Conservation (phyloP, 2,113 vertebrate species). For the Myocastor coypus region DNA sequence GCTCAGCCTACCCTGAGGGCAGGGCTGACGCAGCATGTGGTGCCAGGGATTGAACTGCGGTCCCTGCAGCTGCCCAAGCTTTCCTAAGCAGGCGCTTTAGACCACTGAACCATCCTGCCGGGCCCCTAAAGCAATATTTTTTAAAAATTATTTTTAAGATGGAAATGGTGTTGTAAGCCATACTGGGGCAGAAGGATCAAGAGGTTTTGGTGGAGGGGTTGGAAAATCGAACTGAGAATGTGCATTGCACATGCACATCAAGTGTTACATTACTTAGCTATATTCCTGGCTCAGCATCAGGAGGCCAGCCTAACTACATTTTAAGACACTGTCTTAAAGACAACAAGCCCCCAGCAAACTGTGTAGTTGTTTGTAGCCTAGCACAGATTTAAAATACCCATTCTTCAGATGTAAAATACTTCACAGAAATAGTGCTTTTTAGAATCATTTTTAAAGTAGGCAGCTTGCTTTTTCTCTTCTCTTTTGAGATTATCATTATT, state of each 20-base stretch:
- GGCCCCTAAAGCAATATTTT: not conserved
- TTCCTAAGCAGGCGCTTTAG: too few species aligned
- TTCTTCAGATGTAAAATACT: not conserved
- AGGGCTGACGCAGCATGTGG: too few species aligned
- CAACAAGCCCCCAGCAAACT: not conserved
- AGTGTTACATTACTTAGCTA: too few species aligned
- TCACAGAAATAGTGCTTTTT: conserved; percentile 16
- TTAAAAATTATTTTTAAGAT: conserved; percentile 6
- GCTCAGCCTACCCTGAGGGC: too few species aligned
- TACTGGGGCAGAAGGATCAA: not conserved
- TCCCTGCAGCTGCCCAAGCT: too few species aligned
- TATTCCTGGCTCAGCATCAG: not conserved
- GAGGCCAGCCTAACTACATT: not conserved
- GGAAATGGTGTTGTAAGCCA: not conserved
- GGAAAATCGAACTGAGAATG: too few species aligned
- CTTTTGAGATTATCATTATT: not conserved
- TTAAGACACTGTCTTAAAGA: not conserved
- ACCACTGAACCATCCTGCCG: too few species aligned
- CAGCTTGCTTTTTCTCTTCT: conserved; percentile 46
- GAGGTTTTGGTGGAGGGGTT: too few species aligned
- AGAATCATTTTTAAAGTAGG: not conserved
- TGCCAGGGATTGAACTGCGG: too few species aligned
- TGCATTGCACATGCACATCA: too few species aligned
- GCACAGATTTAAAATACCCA: not conserved
- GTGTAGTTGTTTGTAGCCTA: not conserved